Evolutionary conservation across 2,113 vertebrate genomes (phyloP), one percentile per base, ranked within the genome.

Genomic region (Elephas maximus): DNA sequence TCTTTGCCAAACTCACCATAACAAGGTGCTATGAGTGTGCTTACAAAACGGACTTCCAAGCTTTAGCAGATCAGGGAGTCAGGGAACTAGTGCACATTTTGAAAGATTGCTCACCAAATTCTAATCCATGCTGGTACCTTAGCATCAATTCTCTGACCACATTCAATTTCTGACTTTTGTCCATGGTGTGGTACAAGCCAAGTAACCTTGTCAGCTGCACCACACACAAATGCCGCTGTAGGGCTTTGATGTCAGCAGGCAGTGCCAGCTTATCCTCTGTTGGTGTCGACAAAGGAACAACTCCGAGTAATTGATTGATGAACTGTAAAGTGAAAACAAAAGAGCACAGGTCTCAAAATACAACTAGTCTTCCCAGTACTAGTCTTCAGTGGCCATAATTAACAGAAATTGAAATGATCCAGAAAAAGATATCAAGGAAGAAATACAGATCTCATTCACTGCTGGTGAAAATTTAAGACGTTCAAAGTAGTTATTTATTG

Each of bases 171-270:
- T 99, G 99, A 0, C 98, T 96, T 60, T 98, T 98, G 89, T 99
- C 98, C 94, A 99, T 99, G 0, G 97, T 63, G 23, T 99, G 99
- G 41, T 99, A 99, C 86, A 99, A 98, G 0, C 99, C 99, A 0
- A 99, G 99, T 18, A 99, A 98, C 9, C 99, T 99, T 0, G 98
- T 98, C 97, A 99, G 99, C 98, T 99, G 99, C 63, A 99, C 98
- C 88, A 99, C 99, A 62, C 99, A 99, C 97, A 99, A 57, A 95
- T 99, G 99, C n/a, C 99, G 99, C 97, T 99, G 99, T 73, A 99
- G 98, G 3, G 99, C 99, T 94, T 99, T 99, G 94, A 99, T 99
- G 88, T 99, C 99, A 0, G 98, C 99, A 0, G 99, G 99, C n/a
- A 99, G 98, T 0, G 99, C 98, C 0, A 99, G 95, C 2, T 98